Evolutionary conservation across 2,797 vertebrate species (phyloP).

Genomic region (Siniperca scherzeri): DNA sequence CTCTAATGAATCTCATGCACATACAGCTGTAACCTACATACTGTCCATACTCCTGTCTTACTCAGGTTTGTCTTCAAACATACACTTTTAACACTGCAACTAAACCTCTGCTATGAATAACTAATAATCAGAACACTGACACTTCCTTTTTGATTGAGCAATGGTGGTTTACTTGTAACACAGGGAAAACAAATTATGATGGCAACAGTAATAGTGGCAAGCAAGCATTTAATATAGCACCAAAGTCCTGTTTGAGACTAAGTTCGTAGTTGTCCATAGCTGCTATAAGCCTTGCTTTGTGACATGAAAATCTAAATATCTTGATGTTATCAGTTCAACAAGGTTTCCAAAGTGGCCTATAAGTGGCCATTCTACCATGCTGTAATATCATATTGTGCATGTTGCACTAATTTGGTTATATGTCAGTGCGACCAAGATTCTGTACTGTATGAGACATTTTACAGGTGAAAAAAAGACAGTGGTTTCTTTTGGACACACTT

Average conservation of each 20-base stretch:
- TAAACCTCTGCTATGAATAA: neutral
- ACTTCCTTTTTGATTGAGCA: neutral
- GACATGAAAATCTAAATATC: neutral
- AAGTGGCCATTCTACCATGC: neutral
- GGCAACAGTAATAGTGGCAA: neutral
- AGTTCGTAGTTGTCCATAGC: neutral
- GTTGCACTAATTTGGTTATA: neutral
- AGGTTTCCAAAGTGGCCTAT: neutral
- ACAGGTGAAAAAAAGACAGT: neutral
- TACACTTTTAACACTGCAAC: neutral
- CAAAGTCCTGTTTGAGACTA: neutral
- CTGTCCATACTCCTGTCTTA: neutral
- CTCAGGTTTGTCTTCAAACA: neutral
- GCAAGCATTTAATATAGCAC: neutral
- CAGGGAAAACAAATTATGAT: neutral
- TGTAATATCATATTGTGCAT: neutral
- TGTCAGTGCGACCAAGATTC: neutral
- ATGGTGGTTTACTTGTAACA: neutral
- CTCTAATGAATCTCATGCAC: neutral
- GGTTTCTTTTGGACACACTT: neutral
- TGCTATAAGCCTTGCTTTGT: neutral
- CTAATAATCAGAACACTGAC: neutral
- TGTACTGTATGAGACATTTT: neutral
- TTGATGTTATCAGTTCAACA: neutral
- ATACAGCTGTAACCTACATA: neutral